Conservation (phyloP, 2,797 vertebrate genomes). For the Kryptopterus vitreolus region DNA sequence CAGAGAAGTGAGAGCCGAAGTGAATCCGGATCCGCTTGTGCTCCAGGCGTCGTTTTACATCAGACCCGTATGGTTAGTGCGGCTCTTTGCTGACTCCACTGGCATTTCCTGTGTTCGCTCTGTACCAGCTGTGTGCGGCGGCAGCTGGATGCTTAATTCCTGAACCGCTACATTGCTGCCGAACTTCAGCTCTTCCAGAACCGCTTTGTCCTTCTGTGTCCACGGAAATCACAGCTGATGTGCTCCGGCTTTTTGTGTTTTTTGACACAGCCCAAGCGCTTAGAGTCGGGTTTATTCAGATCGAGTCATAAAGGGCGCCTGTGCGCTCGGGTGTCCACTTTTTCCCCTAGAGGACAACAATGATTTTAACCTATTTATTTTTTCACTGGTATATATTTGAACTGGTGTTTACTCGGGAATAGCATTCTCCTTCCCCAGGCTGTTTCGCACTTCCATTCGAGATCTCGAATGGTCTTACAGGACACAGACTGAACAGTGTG, state of each 20-base stretch:
- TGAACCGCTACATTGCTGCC: conserved; percentile 33
- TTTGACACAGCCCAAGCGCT: not conserved
- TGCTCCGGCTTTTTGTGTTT: not conserved
- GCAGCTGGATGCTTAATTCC: conserved; percentile 44
- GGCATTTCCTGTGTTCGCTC: conserved; percentile 56
- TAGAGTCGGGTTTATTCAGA: not conserved
- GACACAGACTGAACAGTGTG: not conserved
- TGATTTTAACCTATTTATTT: not conserved
- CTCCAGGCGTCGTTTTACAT: conserved; percentile 42
- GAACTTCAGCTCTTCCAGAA: not conserved
- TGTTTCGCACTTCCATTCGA: not conserved
- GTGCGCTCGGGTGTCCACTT: not conserved
- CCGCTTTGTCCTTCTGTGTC: not conserved
- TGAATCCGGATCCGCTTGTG: conserved; percentile 17
- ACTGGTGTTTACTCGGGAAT: not conserved
- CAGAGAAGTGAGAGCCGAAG: not conserved
- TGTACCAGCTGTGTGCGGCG: conserved; percentile 50
- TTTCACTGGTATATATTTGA: too few species aligned
- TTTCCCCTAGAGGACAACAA: not conserved
- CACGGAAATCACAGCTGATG: not conserved
- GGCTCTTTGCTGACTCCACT: conserved; percentile 33
- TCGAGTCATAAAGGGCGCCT: conserved; percentile 3
- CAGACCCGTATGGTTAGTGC: not conserved
- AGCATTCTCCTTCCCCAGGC: not conserved
- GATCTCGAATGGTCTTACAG: not conserved